Base-by-base conservation (phyloP, 2,797 vertebrate genomes). In the Neoniphon sammara region DNA sequence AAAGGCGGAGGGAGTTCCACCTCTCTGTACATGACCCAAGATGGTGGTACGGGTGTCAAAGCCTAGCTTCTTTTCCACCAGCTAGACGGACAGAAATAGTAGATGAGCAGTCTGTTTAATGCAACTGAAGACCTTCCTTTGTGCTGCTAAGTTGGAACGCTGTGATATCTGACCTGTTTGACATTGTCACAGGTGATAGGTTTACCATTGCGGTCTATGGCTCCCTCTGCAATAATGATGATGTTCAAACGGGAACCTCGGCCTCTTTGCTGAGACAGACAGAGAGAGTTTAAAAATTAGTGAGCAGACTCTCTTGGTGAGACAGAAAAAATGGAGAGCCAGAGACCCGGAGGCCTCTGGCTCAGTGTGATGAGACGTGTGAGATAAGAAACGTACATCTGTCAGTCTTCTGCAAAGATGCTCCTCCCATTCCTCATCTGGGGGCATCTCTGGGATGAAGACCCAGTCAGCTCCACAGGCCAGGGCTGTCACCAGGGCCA, bases 391-490 rank as follows among this genome's bases (percentile, higher is more conserved):
- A 23, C 62, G 86, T 86, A 97, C 97, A 87, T 96, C 96, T 0
- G 60, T 88, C 80, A 98, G 92, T 83, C 96, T 94, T 66, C 96
- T 94, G 91, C 95, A 97, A 76, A 98, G 91, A 76, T 97, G 96
- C 0, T 96, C 95, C 72, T 98, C 96, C 97, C 97, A 98, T 56
- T 91, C 75, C 0, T 96, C 94, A 53, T 97, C 95, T 0, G 97
- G 97, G 1, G 97, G 97, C 87, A 95, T 95, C 80, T 98, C 97
- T 0, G 97, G 97, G 90, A 98, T 97, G 85, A 98, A 96, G 69
- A 98, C 97, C 97, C 97, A 98, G 89, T 98, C 96, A 0, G 97
- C 97, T 0, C 97, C 97, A 3, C 95, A 97, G 55, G 97, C 94
- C 84, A 98, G 92, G 62, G 96, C 95, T 0, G 96, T 97, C 88